A percentile compares a stretch with the other conserved stretches of the same genome.
These are phyloP conservation scores for Phorcus lineatus DNA, from an alignment of 2,888 invertebrate genomes.

Conservation along the genomic window DNA sequence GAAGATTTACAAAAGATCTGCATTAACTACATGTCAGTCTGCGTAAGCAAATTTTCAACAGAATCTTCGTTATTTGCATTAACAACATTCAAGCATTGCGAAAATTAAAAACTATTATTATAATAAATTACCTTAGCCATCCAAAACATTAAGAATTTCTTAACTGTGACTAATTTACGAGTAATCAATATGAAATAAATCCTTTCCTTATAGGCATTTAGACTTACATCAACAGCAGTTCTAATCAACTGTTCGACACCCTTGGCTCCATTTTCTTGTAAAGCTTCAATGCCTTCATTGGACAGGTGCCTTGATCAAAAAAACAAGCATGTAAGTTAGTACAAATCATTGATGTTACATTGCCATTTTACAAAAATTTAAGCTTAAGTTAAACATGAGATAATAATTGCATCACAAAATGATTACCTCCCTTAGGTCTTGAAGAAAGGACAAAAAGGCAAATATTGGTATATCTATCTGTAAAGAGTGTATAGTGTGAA, in stretches of 20 bases:
- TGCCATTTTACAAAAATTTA: neutral
- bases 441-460: neutral
- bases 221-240: conserved; percentile 69
- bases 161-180: no score
- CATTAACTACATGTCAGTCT: no score
- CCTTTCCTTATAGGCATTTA: neutral
- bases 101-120: neutral
- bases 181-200: neutral
- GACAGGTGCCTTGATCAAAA: conserved; percentile 63
- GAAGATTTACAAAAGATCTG: no score
- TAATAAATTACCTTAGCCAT: neutral
- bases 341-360: conserved; percentile 27
- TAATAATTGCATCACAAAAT: neutral
- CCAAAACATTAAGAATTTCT: neutral
- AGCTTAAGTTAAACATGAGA: no score
- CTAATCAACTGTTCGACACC: conserved; percentile 61
- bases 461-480: neutral
- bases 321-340: no score
- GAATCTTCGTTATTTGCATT: no score
- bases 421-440: neutral
- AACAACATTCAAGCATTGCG: no score
- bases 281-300: conserved; percentile 62
- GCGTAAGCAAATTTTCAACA: no score
- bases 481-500: neutral
- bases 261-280: conserved; percentile 55